phyloP scores from a whole-genome alignment of 2,113 vertebrate genomes.

The Antechinus stuartii region DNA sequence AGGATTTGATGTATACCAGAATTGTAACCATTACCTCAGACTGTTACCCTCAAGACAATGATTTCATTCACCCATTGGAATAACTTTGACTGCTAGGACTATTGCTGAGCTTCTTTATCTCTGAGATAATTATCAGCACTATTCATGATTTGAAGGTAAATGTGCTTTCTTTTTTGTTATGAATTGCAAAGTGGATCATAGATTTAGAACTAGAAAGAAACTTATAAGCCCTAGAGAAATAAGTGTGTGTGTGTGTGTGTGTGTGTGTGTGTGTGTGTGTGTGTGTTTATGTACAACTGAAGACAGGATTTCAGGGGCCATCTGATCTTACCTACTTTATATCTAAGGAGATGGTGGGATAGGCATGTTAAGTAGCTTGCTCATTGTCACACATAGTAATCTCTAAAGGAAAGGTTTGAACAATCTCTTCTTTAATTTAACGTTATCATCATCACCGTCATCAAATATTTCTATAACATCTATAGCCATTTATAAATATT shows the following conservation, averaged over 20 bases:
- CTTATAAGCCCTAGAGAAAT: neutral
- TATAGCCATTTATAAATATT: neutral
- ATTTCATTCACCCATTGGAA: neutral
- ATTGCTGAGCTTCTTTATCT: neutral
- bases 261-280: too few relatives aligned
- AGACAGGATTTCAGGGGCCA: neutral
- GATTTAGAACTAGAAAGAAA: too few relatives aligned
- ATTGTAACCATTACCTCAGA: neutral
- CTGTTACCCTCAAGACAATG: neutral
- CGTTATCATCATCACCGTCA: neutral
- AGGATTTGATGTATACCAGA: too few relatives aligned
- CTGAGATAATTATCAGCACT: neutral
- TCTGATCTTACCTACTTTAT: neutral
- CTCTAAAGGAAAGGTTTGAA: neutral
- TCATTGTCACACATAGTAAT: neutral
- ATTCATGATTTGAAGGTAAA: neutral
- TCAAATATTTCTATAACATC: neutral
- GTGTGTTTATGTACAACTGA: neutral
- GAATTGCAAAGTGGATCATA: neutral
- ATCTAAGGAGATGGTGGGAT: neutral
- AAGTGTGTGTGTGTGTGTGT: too few relatives aligned
- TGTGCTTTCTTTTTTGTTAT: neutral
- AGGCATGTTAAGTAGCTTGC: neutral
- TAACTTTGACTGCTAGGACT: neutral
- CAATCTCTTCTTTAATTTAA: neutral